phyloP scores from a whole-genome alignment of 1,140 invertebrate genomes.

The Aphaenogaster ashmeadi region DNA sequence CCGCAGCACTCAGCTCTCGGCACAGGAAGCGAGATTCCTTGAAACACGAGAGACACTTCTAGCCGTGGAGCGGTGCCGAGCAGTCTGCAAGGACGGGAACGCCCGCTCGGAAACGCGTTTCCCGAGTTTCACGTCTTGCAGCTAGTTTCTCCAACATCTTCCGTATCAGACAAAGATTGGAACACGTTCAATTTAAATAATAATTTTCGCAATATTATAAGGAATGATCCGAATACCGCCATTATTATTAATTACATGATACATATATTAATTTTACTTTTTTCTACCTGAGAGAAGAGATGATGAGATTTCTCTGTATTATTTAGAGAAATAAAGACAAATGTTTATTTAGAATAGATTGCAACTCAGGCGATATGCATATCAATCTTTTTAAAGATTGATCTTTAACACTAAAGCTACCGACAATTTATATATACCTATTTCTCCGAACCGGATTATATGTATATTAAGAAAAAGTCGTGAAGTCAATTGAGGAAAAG shows the following conservation, averaged over 20 bases:
- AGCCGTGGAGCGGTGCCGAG: slow-evolving; percentile 56
- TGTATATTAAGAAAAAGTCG: too few species aligned
- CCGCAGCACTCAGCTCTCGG: slow-evolving; percentile 21
- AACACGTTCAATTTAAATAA: background rate
- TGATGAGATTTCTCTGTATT: background rate
- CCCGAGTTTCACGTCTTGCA: background rate
- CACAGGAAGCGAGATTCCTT: slow-evolving; percentile 71
- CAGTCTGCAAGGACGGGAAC: slow-evolving; percentile 58
- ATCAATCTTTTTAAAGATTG: background rate
- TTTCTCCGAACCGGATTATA: too few species aligned
- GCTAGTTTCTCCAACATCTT: background rate
- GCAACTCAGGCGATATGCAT: background rate
- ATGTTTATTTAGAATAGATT: background rate
- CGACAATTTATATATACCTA: too few species aligned
- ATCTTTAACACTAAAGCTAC: too few species aligned
- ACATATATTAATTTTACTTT: background rate
- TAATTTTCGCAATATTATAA: background rate
- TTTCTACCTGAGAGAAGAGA: background rate
- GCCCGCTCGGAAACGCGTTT: slow-evolving; percentile 28
- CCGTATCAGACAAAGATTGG: background rate
- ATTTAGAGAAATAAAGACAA: background rate
- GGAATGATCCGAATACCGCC: background rate
- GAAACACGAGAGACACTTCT: slow-evolving; percentile 70
- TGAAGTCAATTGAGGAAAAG: too few species aligned
- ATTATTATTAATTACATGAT: background rate